These are phyloP conservation scores for Hippopotamus amphibius DNA, from an alignment of 2,113 vertebrate species.

Conservation along the genomic window DNA sequence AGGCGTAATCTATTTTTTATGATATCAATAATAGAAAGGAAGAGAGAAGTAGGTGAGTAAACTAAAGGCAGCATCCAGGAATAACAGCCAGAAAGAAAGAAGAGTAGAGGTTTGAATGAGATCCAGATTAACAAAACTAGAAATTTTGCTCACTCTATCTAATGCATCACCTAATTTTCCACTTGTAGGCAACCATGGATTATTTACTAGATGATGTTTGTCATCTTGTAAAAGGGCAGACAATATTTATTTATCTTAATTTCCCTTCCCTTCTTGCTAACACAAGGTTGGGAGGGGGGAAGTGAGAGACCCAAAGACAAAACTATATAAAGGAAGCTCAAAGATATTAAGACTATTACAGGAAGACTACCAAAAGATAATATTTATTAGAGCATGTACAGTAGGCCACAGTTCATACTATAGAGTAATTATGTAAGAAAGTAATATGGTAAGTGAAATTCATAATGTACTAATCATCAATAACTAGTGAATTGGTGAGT, in stretches of 20 bases:
- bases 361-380: neutral
- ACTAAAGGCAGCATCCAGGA: neutral
- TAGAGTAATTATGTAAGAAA: neutral
- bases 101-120: neutral
- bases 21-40: neutral
- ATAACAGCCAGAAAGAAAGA: neutral
- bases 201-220: neutral
- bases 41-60: neutral
- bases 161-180: neutral
- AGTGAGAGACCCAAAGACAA: neutral
- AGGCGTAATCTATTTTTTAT: neutral
- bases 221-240: neutral
- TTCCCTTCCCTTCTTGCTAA: neutral
- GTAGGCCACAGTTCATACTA: neutral
- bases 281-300: neutral
- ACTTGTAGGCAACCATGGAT: neutral
- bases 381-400: neutral
- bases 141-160: neutral
- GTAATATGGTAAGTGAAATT: neutral
- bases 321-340: neutral
- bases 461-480: neutral
- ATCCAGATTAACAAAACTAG: neutral
- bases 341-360: neutral
- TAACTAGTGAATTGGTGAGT: neutral
- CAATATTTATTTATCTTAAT: neutral